Evolutionary conservation across 2,888 invertebrate genomes (phyloP).

Genomic region (Tridacna crocea): DNA sequence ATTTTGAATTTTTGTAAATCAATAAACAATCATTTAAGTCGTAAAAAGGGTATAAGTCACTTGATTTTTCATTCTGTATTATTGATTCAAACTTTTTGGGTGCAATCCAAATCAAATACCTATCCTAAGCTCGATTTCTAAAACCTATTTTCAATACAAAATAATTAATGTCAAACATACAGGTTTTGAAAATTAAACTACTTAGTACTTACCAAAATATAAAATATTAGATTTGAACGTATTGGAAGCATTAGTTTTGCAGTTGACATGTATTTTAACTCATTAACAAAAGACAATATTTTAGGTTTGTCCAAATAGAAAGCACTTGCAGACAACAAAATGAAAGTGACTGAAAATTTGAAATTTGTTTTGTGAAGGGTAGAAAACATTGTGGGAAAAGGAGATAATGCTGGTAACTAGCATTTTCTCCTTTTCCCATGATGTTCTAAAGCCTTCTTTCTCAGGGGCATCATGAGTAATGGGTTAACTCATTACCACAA

Average conservation of each 20-base stretch:
- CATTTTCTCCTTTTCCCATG: not conserved
- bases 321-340: not conserved
- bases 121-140: constrained; percentile 12
- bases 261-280: not conserved
- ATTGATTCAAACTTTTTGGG: constrained; percentile 16
- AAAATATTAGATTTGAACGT: not conserved
- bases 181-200: not conserved
- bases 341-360: no score
- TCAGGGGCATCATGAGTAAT: no score
- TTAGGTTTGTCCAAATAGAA: not conserved
- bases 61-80: constrained; percentile 7
- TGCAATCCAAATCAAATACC: constrained; percentile 12
- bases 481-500: not conserved
- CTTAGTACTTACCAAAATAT: not conserved
- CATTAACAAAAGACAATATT: not conserved
- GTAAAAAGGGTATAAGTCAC: constrained; percentile 6
- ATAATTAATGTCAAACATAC: no score
- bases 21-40: not conserved
- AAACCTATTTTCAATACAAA: constrained; percentile 10
- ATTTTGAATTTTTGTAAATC: not conserved
- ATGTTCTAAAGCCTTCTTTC: no score
- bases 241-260: not conserved
- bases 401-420: not conserved
- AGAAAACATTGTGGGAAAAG: not conserved
- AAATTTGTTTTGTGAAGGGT: no score